phyloP scores from a whole-genome alignment of 2,797 vertebrate species.

The Acanthornis magna region DNA sequence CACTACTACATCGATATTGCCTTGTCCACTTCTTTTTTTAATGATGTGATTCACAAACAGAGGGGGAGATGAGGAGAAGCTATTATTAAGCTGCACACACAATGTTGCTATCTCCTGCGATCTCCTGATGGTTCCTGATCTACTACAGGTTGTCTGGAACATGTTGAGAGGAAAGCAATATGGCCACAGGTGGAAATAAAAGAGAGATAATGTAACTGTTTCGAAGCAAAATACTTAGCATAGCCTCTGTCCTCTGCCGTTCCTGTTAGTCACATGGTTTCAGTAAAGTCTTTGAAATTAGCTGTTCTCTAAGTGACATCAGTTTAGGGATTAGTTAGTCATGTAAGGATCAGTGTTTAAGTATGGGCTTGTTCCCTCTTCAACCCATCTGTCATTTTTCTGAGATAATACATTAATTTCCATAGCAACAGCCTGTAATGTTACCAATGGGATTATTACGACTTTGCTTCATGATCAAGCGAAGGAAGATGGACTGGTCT shows the following conservation, averaged over 20 bases:
- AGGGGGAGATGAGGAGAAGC: neutral
- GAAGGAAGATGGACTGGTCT: neutral
- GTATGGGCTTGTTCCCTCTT: slow-evolving; percentile 42
- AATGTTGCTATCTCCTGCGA: neutral
- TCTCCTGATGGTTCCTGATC: neutral
- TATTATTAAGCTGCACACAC: neutral
- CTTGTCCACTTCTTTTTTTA: neutral
- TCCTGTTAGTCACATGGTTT: neutral
- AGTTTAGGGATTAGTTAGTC: slow-evolving; percentile 54
- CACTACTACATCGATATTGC: neutral
- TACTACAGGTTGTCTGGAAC: neutral
- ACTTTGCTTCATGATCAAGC: slow-evolving; percentile 49
- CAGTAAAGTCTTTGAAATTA: slow-evolving; percentile 52
- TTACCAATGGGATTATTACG: slow-evolving; percentile 43
- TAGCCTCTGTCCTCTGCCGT: neutral
- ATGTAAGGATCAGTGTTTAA: slow-evolving; percentile 59
- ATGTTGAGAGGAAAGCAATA: neutral
- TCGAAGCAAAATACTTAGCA: neutral
- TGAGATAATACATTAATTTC: slow-evolving; percentile 65
- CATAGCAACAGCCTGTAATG: slow-evolving; percentile 56
- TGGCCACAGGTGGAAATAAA: neutral
- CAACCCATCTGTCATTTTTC: slow-evolving; percentile 67
- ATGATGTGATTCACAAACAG: neutral
- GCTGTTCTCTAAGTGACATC: slow-evolving; percentile 46
- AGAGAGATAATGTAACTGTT: neutral